phyloP scores from a whole-genome alignment of 2,113 vertebrate genomes.

The Pelobates fuscus region DNA sequence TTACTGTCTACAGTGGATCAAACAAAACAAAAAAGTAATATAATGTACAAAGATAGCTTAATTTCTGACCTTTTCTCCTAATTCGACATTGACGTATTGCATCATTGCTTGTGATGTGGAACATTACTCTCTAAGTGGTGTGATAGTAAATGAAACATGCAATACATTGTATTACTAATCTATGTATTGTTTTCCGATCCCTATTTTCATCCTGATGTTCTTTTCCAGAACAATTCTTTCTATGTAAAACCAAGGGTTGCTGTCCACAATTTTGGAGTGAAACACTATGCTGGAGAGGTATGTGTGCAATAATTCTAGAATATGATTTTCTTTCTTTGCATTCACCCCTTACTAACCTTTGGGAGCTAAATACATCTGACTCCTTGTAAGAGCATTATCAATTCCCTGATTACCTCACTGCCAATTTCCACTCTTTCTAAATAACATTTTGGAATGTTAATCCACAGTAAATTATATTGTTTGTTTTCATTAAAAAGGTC shows the following conservation, averaged over 20 bases:
- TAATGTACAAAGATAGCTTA: too few relatives aligned
- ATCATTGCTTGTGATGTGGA: too few relatives aligned
- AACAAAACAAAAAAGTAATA: too few relatives aligned
- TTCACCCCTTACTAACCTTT: not conserved
- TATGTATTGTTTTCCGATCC: not conserved
- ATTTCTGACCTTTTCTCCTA: too few relatives aligned
- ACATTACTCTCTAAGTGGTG: too few relatives aligned
- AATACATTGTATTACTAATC: too few relatives aligned
- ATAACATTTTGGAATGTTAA: not conserved
- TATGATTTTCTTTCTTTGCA: not conserved
- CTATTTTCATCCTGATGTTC: conserved; percentile 1
- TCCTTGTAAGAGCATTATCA: too few relatives aligned
- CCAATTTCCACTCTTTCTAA: not conserved
- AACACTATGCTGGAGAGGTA: conserved; percentile 96
- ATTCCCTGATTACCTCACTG: too few relatives aligned
- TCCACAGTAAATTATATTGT: conserved; percentile 13
- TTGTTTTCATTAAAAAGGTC: conserved; percentile 73
- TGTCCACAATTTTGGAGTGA: conserved; percentile 91
- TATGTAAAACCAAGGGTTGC: conserved; percentile 95
- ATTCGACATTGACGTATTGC: too few relatives aligned
- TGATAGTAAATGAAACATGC: too few relatives aligned
- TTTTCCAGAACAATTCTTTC: conserved; percentile 87
- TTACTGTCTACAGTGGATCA: too few relatives aligned
- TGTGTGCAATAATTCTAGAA: conserved; percentile 43
- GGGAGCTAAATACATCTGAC: too few relatives aligned